Evolutionary conservation across 2,888 invertebrate genomes (phyloP), one percentile per base, ranked within the genome.

Genomic region (Cabera pusaria): DNA sequence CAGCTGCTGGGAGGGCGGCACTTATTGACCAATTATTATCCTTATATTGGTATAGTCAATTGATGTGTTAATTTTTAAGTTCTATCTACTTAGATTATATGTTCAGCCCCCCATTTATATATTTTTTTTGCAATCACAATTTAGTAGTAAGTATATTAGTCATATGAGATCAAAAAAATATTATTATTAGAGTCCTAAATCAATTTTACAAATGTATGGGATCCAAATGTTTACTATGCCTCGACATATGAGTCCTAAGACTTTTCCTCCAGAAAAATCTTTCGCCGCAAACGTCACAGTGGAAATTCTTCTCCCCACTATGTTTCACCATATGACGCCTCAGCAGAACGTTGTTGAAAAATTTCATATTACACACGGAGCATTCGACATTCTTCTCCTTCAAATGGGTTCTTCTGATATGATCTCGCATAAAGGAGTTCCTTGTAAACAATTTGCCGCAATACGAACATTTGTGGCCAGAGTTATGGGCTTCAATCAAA

Each of bases 261-360:
- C 92, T 91, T 33, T 92, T 92, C 35, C 91, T 83, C 70, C 92
- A 91, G 19, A 90, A 90, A 46, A 92, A 90, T 50, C 90, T 82
- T 43, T 91, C 91, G 0, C 91, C 90, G 38, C 93, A 93, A 1
- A 91, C 72, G 25, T 92, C 91, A 44, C 93, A 92, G 29, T 91
- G 89, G 41, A 90, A 91, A 25, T 86, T 88, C 36, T 90, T 90
- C 19, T 91, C 91, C 1, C 90, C 90, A 21, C 87, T 87, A 35
- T 87, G 87, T 27, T 84, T 87, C 0, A 85, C 77, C 84, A 87
- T 84, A 28, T 87, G 88, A 1, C 84, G 57, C 18, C 80, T 69
- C 4, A 86, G 36, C 3, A 87, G 64, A 2, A 85, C 80, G 37
- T 84, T 83, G 31, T 86, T 87, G 17, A 87, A 87, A 49, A 89